These are phyloP conservation scores for Onychostruthus taczanowskii DNA, from an alignment of 2,113 vertebrate genomes.

Conservation along the genomic window DNA sequence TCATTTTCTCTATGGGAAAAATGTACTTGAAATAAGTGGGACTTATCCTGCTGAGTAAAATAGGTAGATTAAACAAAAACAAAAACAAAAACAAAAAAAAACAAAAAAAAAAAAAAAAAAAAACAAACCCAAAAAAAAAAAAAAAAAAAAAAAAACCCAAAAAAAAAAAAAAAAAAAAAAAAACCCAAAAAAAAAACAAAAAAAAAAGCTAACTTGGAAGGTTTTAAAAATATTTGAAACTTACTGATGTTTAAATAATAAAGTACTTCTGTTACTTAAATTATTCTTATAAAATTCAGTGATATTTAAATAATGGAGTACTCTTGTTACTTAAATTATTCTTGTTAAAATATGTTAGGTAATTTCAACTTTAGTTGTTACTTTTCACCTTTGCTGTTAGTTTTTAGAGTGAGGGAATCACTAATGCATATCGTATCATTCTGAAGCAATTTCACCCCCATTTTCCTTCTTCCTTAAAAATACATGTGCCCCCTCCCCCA, in stretches of 20 bases:
- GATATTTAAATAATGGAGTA: not conserved
- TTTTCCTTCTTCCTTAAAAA: not conserved
- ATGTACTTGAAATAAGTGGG: not conserved
- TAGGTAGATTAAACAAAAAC: not conserved
- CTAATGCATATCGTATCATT: accelerated
- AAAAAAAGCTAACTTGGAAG: not conserved
- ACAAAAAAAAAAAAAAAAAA: not conserved
- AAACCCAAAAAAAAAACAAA: too few relatives aligned
- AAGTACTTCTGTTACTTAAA: not conserved
- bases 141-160: too few relatives aligned
- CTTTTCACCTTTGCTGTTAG: not conserved
- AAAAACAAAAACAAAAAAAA: too few relatives aligned
- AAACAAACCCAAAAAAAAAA: not conserved
- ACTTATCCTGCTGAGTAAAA: not conserved
- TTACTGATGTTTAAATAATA: not conserved
- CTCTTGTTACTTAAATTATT: not conserved
- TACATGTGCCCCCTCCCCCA: accelerated
- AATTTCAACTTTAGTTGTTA: not conserved
- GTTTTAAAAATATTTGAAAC: not conserved
- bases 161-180: not conserved
- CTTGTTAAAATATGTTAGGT: not conserved
- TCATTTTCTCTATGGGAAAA: not conserved
- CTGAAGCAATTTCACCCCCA: not conserved
- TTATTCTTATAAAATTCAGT: not conserved
- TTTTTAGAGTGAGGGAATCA: not conserved